Conservation (phyloP, 2,888 invertebrate species). For the Nomada fucata region DNA sequence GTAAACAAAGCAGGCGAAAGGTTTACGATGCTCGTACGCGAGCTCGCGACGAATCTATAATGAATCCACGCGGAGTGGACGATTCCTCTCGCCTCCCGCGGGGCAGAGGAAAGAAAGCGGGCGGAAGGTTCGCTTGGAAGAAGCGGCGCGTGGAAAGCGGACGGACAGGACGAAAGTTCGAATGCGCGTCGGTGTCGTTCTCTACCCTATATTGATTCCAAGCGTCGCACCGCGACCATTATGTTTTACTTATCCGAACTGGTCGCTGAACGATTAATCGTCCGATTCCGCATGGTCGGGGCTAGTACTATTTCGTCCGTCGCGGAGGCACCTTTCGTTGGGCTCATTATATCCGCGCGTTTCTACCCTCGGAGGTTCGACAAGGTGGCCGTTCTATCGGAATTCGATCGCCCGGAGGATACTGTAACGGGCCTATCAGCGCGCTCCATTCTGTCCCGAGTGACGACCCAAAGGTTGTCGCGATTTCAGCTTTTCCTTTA, state of each 20-base stretch:
- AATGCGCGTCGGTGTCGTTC: conserved; percentile 35
- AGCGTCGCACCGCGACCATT: conserved; percentile 62
- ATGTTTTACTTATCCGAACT: conserved; percentile 71
- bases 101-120: conserved; percentile 9
- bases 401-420: conserved; percentile 28
- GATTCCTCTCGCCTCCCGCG: conserved; percentile 15
- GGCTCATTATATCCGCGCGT: not conserved
- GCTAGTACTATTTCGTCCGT: not conserved
- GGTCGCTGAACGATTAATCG: conserved; percentile 53
- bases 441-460: not conserved
- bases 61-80: conserved; percentile 37
- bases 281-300: conserved; percentile 12
- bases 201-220: conserved; percentile 65
- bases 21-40: conserved; percentile 49
- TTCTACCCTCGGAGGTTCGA: not conserved
- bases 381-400: not conserved
- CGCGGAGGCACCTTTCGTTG: not conserved
- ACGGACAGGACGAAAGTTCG: conserved; percentile 35
- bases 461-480: not conserved
- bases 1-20: conserved; percentile 61
- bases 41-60: conserved; percentile 48
- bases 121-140: not conserved
- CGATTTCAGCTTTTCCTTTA: not conserved
- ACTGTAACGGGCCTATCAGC: conserved; percentile 13
- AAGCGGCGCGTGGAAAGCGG: not conserved